phyloP scores from a whole-genome alignment of 2,888 invertebrate genomes.

The Helicoverpa assulta region DNA sequence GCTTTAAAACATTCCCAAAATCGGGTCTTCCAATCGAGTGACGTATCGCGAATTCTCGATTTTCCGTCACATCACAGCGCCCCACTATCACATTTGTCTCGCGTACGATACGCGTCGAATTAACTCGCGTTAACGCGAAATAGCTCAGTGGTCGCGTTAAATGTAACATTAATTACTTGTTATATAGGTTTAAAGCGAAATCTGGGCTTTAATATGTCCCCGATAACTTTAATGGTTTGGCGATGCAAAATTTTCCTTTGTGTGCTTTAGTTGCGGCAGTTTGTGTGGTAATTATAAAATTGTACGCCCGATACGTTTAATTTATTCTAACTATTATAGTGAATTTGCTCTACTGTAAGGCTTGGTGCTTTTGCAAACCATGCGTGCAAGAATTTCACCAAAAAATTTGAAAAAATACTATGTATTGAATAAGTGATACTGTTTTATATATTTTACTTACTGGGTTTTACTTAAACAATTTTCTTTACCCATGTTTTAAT shows the following conservation, averaged over 20 bases:
- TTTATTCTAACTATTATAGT: neutral
- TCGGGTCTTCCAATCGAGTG: slow-evolving; percentile 11
- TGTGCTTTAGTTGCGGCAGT: slow-evolving; percentile 27
- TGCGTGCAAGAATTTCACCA: no score
- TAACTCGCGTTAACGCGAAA: slow-evolving; percentile 56
- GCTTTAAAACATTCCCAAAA: slow-evolving; percentile 17
- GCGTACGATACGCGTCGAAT: slow-evolving; percentile 49
- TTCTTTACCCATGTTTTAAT: no score
- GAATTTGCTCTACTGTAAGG: neutral
- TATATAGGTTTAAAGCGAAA: slow-evolving; percentile 54
- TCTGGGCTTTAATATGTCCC: slow-evolving; percentile 51
- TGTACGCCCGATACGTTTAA: slow-evolving; percentile 11
- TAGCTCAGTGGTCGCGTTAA: slow-evolving; percentile 55
- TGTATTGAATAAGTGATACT: no score
- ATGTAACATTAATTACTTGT: slow-evolving; percentile 65
- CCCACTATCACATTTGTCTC: slow-evolving; percentile 36
- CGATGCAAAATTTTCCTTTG: slow-evolving; percentile 50
- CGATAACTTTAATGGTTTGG: slow-evolving; percentile 57
- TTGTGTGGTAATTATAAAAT: slow-evolving; percentile 23
- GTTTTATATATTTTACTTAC: no score
- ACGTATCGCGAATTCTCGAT: slow-evolving; percentile 34
- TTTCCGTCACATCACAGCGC: slow-evolving; percentile 40
- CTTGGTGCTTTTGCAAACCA: neutral
- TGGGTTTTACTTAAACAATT: no score
- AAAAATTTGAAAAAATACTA: no score